Evolutionary conservation across 2,888 invertebrate species (phyloP).

Genomic region (Priocnemis perturbator): DNA sequence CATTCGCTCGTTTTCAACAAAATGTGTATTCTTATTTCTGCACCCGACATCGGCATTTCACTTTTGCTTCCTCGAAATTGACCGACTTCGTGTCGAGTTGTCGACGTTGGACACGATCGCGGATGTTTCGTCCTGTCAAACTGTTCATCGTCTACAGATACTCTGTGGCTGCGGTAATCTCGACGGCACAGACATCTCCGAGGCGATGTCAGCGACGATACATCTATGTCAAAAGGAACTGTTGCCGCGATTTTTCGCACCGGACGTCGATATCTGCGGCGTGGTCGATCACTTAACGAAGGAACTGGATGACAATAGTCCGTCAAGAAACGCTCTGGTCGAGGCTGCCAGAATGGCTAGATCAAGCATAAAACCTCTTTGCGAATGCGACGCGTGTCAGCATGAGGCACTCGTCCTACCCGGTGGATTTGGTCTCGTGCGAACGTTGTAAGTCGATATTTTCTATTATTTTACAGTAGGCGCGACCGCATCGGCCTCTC

Average conservation of each 20-base stretch:
- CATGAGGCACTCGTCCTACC: constrained; percentile 78
- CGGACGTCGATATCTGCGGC: constrained; percentile 53
- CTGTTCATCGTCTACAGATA: constrained; percentile 63
- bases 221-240: constrained; percentile 54
- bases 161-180: constrained; percentile 78
- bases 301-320: constrained; percentile 42
- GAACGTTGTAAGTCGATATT: constrained; percentile 76
- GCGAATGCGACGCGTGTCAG: constrained; percentile 69
- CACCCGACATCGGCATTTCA: not conserved
- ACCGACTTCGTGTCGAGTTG: no score
- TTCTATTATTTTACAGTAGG: not conserved
- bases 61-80: not conserved
- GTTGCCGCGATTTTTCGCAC: constrained; percentile 61
- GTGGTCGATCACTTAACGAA: constrained; percentile 57
- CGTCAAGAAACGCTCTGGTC: constrained; percentile 75
- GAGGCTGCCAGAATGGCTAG: constrained; percentile 78
- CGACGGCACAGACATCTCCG: constrained; percentile 78
- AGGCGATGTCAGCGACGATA: constrained; percentile 74
- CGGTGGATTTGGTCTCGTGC: constrained; percentile 79
- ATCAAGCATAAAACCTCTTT: constrained; percentile 71
- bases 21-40: no score
- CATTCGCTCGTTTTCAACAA: no score
- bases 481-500: not conserved
- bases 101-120: no score
- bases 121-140: no score